Conservation (phyloP, 2,113 vertebrate species). For the Macquaria australasica region DNA sequence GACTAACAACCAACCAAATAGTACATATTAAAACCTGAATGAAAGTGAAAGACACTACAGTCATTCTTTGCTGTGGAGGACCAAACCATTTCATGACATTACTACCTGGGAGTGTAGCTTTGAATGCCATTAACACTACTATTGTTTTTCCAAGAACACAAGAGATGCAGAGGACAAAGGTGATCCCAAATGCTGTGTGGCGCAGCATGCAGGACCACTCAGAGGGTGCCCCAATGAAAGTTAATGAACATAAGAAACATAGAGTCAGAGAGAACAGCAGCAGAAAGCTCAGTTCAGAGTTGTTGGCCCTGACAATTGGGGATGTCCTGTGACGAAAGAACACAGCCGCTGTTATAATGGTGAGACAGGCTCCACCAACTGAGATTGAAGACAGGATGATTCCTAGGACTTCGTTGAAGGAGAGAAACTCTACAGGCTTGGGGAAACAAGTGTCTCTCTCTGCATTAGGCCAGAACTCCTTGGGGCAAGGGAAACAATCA, state of each 20-base stretch:
- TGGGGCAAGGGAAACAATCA: slow-evolving; percentile 70
- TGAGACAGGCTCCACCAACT: slow-evolving; percentile 67
- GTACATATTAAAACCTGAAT: slow-evolving; percentile 78
- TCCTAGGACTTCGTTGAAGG: slow-evolving; percentile 71
- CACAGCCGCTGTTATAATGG: slow-evolving; percentile 57
- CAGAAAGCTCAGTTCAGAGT: slow-evolving; percentile 80
- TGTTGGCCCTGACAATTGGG: slow-evolving; percentile 80
- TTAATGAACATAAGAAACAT: slow-evolving; percentile 74
- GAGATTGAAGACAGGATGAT: slow-evolving; percentile 73
- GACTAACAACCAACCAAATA: slow-evolving; percentile 74
- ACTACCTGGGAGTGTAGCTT: slow-evolving; percentile 47
- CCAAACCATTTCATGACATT: slow-evolving; percentile 77
- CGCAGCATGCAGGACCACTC: slow-evolving; percentile 75
- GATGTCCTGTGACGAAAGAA: slow-evolving; percentile 74
- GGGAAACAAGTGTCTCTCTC: slow-evolving; percentile 67
- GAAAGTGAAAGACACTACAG: slow-evolving; percentile 72
- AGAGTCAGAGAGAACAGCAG: slow-evolving; percentile 71
- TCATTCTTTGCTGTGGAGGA: slow-evolving; percentile 76
- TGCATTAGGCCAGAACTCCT: slow-evolving; percentile 76
- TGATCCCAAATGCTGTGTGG: slow-evolving; percentile 51
- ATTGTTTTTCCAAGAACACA: slow-evolving; percentile 46
- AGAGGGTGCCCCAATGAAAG: slow-evolving; percentile 69
- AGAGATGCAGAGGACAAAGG: slow-evolving; percentile 49
- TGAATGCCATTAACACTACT: slow-evolving; percentile 46
- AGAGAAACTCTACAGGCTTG: slow-evolving; percentile 80